phyloP scores from a whole-genome alignment of 2,888 invertebrate species.

The Mamestra brassicae region DNA sequence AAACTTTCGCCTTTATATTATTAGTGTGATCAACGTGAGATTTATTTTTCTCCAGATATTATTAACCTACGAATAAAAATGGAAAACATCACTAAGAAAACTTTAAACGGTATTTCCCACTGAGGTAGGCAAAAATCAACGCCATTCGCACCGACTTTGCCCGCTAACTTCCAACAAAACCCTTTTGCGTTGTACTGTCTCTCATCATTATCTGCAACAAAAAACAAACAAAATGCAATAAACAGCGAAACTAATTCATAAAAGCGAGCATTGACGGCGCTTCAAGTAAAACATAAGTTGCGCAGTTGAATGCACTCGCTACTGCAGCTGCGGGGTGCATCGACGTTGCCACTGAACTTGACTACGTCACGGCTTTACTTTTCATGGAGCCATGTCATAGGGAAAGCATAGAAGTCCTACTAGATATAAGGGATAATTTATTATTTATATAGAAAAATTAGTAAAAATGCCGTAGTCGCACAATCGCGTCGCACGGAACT shows the following conservation, averaged over 20 bases:
- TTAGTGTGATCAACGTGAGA: background rate
- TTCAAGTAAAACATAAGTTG: conserved; percentile 51
- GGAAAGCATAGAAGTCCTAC: conserved; percentile 10
- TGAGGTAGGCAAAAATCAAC: background rate
- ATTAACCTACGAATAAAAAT: background rate
- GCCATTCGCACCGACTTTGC: background rate
- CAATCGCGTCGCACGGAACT: too few species aligned
- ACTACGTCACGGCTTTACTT: conserved; percentile 60
- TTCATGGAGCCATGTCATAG: conserved; percentile 32
- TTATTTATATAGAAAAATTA: too few species aligned
- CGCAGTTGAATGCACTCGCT: conserved; percentile 79
- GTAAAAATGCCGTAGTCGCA: too few species aligned
- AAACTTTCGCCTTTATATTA: too few species aligned
- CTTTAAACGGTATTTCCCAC: too few species aligned
- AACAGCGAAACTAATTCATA: conserved; percentile 50
- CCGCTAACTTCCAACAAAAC: background rate
- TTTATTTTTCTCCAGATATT: background rate
- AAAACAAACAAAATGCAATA: conserved; percentile 5
- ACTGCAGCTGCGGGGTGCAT: conserved; percentile 61
- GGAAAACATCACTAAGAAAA: too few species aligned
- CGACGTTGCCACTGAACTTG: conserved; percentile 81
- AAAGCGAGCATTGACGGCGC: conserved; percentile 39
- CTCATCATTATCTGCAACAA: background rate
- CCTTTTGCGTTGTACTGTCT: background rate
- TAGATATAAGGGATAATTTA: background rate